Percentiles rank a stretch among this genome's conserved stretches.
These are phyloP conservation scores for Lasioglossum vierecki DNA, from an alignment of 2,888 invertebrate species.

Conservation along the genomic window DNA sequence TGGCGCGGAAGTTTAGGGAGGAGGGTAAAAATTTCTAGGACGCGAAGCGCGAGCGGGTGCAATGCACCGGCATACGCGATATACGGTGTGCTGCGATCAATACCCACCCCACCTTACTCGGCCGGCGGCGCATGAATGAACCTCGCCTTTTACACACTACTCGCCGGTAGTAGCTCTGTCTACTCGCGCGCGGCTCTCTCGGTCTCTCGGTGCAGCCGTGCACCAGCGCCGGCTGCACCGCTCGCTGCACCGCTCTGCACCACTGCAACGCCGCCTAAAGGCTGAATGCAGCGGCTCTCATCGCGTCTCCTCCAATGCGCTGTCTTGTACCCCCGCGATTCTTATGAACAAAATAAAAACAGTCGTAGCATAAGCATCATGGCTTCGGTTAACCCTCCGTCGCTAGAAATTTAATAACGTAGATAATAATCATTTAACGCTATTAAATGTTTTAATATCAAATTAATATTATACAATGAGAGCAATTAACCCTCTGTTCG, in stretches of 20 bases:
- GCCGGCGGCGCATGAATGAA: constrained; percentile 83
- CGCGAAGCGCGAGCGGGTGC: constrained; percentile 76
- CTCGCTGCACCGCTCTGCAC: constrained; percentile 4
- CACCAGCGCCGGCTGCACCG: constrained; percentile 13
- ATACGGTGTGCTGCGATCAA: constrained; percentile 79
- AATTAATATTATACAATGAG: too few species aligned
- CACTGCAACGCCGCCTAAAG: constrained; percentile 30
- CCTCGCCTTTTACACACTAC: constrained; percentile 78
- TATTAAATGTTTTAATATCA: too few species aligned
- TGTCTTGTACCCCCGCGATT: background rate
- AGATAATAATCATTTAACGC: too few species aligned
- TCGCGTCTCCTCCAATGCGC: background rate
- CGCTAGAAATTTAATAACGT: too few species aligned
- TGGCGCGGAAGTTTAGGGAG: constrained; percentile 61
- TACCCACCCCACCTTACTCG: constrained; percentile 81
- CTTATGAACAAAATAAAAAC: background rate
- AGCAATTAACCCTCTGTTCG: too few species aligned
- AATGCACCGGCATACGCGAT: constrained; percentile 76
- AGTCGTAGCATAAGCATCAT: background rate
- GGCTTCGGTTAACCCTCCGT: background rate
- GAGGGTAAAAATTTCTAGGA: constrained; percentile 74
- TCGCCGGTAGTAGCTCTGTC: constrained; percentile 60
- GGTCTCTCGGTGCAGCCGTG: constrained; percentile 12
- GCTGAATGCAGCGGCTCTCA: constrained; percentile 49
- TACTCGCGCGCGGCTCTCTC: constrained; percentile 48